Percentiles rank a stretch among this genome's conserved stretches.
These are phyloP conservation scores for Tetragonula carbonaria DNA, from an alignment of 2,888 invertebrate genomes.

Conservation along the genomic window DNA sequence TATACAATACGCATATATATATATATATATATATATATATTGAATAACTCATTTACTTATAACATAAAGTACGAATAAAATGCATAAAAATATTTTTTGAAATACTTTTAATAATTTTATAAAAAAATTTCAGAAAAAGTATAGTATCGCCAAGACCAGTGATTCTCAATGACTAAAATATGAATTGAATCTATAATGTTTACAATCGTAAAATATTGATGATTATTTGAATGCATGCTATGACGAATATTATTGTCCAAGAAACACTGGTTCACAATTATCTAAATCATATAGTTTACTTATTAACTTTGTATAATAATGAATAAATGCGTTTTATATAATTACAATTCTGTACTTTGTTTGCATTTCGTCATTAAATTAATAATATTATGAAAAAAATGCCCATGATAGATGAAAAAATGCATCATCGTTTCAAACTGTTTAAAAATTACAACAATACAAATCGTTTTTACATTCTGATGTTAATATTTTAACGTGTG, in stretches of 20 bases:
- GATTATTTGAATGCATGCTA: constrained; percentile 18
- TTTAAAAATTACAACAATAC: constrained; percentile 62
- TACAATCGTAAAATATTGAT: constrained; percentile 27
- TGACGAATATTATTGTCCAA: constrained; percentile 46
- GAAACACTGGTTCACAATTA: constrained; percentile 45
- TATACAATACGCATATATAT: constrained; percentile 20
- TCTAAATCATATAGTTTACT: constrained; percentile 34
- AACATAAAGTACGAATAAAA: constrained; percentile 25
- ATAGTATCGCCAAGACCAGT: constrained; percentile 18
- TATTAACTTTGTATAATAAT: constrained; percentile 23
- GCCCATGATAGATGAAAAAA: constrained; percentile 47
- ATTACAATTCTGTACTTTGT: constrained; percentile 5
- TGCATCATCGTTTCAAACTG: constrained; percentile 32
- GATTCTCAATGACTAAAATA: constrained; percentile 30
- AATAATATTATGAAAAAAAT: constrained; percentile 42
- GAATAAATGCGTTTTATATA: constrained; percentile 28
- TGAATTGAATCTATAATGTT: constrained; percentile 20
- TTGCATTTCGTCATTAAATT: constrained; percentile 16
- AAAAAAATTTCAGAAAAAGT: constrained; percentile 5
- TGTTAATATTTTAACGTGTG: constrained; percentile 41
- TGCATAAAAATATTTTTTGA: constrained; percentile 20
- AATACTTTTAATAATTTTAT: constrained; percentile 11
- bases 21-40: constrained; percentile 30
- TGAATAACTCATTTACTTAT: constrained; percentile 11
- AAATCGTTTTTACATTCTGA: constrained; percentile 58